These are phyloP conservation scores for Yponomeuta sedellus DNA, from an alignment of 2,888 invertebrate genomes.

Conservation along the genomic window DNA sequence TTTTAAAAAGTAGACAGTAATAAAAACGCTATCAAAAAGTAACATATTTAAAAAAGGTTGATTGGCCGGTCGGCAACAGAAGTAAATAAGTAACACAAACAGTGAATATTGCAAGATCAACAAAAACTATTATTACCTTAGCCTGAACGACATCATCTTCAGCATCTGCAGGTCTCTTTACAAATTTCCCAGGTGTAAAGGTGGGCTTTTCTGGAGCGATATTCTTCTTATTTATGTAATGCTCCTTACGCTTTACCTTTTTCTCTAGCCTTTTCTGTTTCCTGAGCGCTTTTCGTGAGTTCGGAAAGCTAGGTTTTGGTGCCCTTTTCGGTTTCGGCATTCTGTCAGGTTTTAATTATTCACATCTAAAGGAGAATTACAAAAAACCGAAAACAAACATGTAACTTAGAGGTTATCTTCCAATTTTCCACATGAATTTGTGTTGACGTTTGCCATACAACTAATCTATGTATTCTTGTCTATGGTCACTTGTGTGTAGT, in stretches of 20 bases:
- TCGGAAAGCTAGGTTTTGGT: constrained; percentile 40
- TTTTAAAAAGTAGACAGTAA: too few relatives aligned
- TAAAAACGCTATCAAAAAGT: too few relatives aligned
- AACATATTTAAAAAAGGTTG: too few relatives aligned
- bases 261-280: constrained; percentile 83
- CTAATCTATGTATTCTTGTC: background rate
- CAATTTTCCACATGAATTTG: background rate
- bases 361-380: background rate
- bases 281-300: constrained; percentile 81
- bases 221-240: constrained; percentile 56
- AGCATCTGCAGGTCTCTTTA: constrained; percentile 46
- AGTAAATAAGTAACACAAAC: too few relatives aligned
- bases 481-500: background rate
- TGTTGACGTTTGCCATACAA: background rate
- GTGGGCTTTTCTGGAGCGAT: constrained; percentile 27
- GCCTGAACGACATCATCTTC: constrained; percentile 28
- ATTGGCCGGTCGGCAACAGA: too few relatives aligned
- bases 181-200: constrained; percentile 50
- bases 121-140: constrained; percentile 31
- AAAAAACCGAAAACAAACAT: background rate
- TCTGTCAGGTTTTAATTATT: constrained; percentile 19
- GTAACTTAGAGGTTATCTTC: constrained; percentile 5
- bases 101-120: background rate
- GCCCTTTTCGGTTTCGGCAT: constrained; percentile 48
- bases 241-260: constrained; percentile 72